Evolutionary conservation across 2,113 vertebrate genomes (phyloP), one percentile per base, ranked within the genome.

Genomic region (Neogale vison): DNA sequence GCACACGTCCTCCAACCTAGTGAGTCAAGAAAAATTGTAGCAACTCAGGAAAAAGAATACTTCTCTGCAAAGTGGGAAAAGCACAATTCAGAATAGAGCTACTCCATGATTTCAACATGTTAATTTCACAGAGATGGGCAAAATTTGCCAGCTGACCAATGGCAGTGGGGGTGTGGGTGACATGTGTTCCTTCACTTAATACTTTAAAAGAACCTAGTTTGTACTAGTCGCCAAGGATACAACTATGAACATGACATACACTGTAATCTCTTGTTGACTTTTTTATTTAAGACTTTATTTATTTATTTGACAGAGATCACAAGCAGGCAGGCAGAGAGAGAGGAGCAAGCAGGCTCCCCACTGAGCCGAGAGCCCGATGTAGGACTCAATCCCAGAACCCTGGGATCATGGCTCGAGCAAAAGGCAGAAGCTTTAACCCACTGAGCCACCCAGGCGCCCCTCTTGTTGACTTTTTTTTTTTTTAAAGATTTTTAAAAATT

Each of bases 1-100:
- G 99, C 52, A 99, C 97, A 6, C 99, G 98, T 24, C 99, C 99
- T 79, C 99, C 99, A 59, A 90, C 99, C 99, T 99, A 96, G 29
- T 2, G 4, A 59, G 55, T 31, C 18, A 52, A 72, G 18, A 90
- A 80, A 89, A 77, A 42, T 69, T 1, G 88, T 0, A 80, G 10
- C 15, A 71, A 63, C 59, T 94, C 36, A 93, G 45, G 42, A 50
- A n/a, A 67, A 65, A 21, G 9, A 74, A 57, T 13, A 34, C 5
- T 42, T 42, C 3, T 80, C 57, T 63, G 15, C 6, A 72, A 93
- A 80, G 84, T 1, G 23, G 4, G 4, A 69, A 69, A 77, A 50
- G 55, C 18, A 63, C 4, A 17, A 34, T 18, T 65, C 59, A 50
- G 15, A 36, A 3, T 67, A 21, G 18, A 72, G 52, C 76, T 34